A percentile compares a stretch with the other conserved stretches of the same genome.
These are phyloP conservation scores for Drosophila koepferae DNA, from an alignment of 2,888 invertebrate genomes.

Conservation along the genomic window DNA sequence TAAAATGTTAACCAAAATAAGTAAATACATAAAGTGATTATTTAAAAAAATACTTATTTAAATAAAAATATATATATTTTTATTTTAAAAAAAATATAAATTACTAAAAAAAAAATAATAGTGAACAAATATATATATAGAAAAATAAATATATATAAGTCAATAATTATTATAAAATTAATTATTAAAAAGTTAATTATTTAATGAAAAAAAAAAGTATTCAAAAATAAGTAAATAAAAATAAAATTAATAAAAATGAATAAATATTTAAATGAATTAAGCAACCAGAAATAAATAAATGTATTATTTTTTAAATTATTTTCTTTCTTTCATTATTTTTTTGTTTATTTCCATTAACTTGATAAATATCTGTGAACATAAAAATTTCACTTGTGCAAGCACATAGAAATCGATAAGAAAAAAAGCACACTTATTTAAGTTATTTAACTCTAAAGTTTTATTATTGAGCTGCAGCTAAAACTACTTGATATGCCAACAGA, in stretches of 20 bases:
- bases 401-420: background rate
- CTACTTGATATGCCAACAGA: too few species aligned
- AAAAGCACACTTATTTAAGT: background rate
- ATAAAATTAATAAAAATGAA: too few species aligned
- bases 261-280: too few species aligned
- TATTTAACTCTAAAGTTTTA: background rate
- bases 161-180: too few species aligned
- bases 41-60: background rate
- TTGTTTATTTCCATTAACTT: background rate
- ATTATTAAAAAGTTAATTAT: too few species aligned
- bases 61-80: background rate
- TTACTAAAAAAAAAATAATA: background rate
- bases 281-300: too few species aligned
- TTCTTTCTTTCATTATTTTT: too few species aligned
- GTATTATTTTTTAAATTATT: too few species aligned
- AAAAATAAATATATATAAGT: too few species aligned
- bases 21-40: background rate
- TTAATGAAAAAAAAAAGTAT: too few species aligned
- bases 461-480: background rate
- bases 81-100: background rate
- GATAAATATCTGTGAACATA: background rate
- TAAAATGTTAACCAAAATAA: background rate
- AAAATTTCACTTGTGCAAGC: background rate
- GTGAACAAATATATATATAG: background rate
- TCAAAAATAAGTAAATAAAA: too few species aligned